Evolutionary conservation across 2,113 vertebrate species (phyloP), one percentile per base, ranked within the genome.

Genomic region (Aramus guarauna): DNA sequence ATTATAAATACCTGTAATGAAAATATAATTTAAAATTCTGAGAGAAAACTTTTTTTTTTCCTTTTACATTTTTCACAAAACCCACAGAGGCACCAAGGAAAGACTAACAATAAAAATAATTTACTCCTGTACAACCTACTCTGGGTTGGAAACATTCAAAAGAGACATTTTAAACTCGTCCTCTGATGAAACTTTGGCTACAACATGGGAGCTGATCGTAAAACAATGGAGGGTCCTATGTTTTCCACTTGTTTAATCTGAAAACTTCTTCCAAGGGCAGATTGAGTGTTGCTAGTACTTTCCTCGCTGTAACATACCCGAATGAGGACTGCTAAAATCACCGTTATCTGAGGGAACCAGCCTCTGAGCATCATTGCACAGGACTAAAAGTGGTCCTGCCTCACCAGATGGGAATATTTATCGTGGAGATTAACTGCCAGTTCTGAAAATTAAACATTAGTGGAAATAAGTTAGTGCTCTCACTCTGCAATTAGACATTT

Each of bases 1-100:
- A 96, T 98, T 98, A 98, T 97, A 98, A 98, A 98, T 97, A 98
- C 97, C 97, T 98, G 96, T 98, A 98, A 98, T 47, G 97, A 98
- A 98, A 98, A 98, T 98, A 98, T 91, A 98, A 96, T 97, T 97
- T 97, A 96, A 97, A 98, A 97, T 98, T 98, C 96, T 95, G 92
- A 97, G 96, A 97, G 96, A 97, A 97, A 98, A 97, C 91, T 79
- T 93, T 78, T 78, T 95, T 94, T 96, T 75, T 96, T 81, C 96
- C 81, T 97, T 97, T 94, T 95, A 97, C 94, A 93, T 98, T 98
- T 96, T 97, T 97, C 98, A 98, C 98, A 98, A 98, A 98, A 97
- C 72, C 72, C 94, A 97, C 95, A 96, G 90, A 97, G 97, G 96
- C 97, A 98, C 96, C 96, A 97, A 96, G 96, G 98, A 95, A 97